phyloP scores from a whole-genome alignment of 2,113 vertebrate species.

The Pagrus major region DNA sequence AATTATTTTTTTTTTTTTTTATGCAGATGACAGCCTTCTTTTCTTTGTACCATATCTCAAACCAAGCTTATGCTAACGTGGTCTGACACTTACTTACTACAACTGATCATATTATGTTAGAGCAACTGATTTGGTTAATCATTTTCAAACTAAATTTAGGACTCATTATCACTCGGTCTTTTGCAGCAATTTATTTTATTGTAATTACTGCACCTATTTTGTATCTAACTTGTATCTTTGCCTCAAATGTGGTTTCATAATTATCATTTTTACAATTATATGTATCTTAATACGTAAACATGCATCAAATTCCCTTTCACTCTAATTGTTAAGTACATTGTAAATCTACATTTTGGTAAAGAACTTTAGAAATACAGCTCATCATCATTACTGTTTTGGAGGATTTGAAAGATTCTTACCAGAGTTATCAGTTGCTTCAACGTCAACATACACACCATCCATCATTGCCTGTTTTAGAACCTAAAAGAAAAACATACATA shows the following conservation, averaged over 20 bases:
- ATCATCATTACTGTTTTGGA: background rate
- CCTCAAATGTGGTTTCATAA: background rate
- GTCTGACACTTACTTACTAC: too few relatives aligned
- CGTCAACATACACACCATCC: constrained; percentile 78
- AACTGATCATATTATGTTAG: too few relatives aligned
- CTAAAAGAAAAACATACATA: constrained; percentile 64
- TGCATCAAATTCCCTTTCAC: background rate
- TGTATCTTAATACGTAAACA: too few relatives aligned
- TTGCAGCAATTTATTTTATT: too few relatives aligned
- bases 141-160: too few relatives aligned
- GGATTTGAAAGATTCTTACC: constrained; percentile 74
- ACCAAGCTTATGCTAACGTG: background rate
- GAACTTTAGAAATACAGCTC: background rate
- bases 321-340: too few relatives aligned
- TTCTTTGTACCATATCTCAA: background rate
- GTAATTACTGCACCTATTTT: too few relatives aligned
- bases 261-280: too few relatives aligned
- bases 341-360: background rate
- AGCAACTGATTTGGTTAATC: too few relatives aligned
- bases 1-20: background rate
- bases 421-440: constrained; percentile 82
- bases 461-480: constrained; percentile 83
- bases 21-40: background rate
- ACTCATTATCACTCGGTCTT: too few relatives aligned
- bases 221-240: too few relatives aligned